Evolutionary conservation across 2,888 invertebrate species (phyloP), one percentile per base, ranked within the genome.

Genomic region (Hirtodrosophila cameraria): DNA sequence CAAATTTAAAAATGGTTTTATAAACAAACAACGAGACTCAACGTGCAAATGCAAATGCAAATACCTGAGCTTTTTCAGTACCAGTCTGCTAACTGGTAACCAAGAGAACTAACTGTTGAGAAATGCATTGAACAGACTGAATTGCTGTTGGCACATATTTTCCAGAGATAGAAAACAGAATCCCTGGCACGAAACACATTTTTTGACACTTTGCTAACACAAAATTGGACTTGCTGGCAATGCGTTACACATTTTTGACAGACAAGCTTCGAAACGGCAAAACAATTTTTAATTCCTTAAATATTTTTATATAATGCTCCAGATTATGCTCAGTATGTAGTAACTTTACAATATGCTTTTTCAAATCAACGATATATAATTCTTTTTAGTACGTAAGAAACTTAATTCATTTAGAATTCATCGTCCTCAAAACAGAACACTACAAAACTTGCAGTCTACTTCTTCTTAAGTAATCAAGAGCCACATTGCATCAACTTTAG

Each of bases 401-500:
- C n/a, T 18, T 18, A 18, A 43, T 38, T 75, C 58, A 70, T 75
- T 79, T 48, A 70, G 62, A 62, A 57, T 55, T 33, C 48, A 62
- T 28, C 53, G 42, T 55, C 61, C 72, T 33, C 73, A 58, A 59
- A 57, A 13, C 30, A 61, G 58, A 48, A 58, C 39, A 58, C 45
- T 48, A 66, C 57, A 48, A 50, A 55, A 54, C 43, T 55, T 30
- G 13, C 9, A 20, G 23, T 36, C 30, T 18, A n/a, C 9, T 13
- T 12, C 33, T 30, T 41, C 25, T 13, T 8, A 28, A 43, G 33
- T 12, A 15, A 13, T 41, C 30, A 49, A 35, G n/a, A 20, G 36
- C 8, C 8, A 13, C 36, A 27, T 36, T 48, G 31, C n/a, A 28
- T 16, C 28, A 48, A 42, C 41, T 69, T 71, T 54, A 72, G 72